Conservation (phyloP, 2,888 invertebrate species). For the Zeuzera pyrina region DNA sequence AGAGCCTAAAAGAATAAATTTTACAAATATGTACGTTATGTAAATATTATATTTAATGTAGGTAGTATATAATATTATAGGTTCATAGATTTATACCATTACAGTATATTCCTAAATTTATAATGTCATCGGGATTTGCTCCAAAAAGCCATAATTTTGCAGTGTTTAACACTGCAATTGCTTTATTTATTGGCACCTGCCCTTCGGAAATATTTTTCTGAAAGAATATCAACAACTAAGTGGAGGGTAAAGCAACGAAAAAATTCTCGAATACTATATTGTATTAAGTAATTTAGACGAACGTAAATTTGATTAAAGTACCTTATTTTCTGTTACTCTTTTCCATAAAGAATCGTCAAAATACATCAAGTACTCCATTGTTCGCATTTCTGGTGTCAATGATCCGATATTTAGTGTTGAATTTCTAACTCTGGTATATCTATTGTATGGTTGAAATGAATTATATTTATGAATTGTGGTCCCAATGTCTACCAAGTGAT, state of each 20-base stretch:
- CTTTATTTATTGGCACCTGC: slow-evolving; percentile 32
- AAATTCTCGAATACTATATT: background rate
- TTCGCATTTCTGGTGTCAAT: slow-evolving; percentile 64
- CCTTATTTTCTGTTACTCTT: slow-evolving; percentile 43
- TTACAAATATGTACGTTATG: slow-evolving; percentile 2
- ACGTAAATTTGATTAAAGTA: slow-evolving; percentile 19
- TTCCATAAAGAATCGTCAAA: slow-evolving; percentile 49
- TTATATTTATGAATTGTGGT: slow-evolving; percentile 69
- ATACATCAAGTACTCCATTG: slow-evolving; percentile 62
- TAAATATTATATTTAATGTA: background rate
- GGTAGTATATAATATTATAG: slow-evolving; percentile 4
- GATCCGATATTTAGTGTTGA: slow-evolving; percentile 66
- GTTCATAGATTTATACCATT: slow-evolving; percentile 43
- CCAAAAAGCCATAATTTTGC: slow-evolving; percentile 65
- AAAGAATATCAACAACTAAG: slow-evolving; percentile 10
- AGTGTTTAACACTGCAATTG: slow-evolving; percentile 52
- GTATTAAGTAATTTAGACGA: background rate
- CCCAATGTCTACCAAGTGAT: slow-evolving; percentile 67
- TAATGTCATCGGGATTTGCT: slow-evolving; percentile 42
- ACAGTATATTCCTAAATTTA: slow-evolving; percentile 69
- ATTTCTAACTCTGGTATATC: slow-evolving; percentile 58
- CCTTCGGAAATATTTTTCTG: slow-evolving; percentile 22
- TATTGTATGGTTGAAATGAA: slow-evolving; percentile 60
- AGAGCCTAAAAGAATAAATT: slow-evolving; percentile 40
- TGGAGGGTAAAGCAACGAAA: background rate